These are phyloP conservation scores for Diploptera punctata DNA, from an alignment of 2,888 invertebrate species.

Conservation along the genomic window DNA sequence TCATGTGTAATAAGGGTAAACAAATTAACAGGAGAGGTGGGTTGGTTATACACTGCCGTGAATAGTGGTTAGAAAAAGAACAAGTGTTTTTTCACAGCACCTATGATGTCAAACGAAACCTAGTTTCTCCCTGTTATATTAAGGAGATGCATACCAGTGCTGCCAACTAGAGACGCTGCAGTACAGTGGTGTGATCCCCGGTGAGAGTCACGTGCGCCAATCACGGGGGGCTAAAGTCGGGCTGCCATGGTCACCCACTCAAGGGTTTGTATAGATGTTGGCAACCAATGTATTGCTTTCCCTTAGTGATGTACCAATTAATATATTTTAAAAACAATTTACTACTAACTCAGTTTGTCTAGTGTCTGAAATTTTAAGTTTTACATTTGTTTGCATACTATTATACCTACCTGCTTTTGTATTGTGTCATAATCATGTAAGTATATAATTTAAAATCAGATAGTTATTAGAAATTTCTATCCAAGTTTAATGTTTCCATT, in stretches of 20 bases:
- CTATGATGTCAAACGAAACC: slow-evolving; percentile 35
- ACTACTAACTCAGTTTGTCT: too few species aligned
- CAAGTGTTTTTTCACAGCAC: slow-evolving; percentile 27
- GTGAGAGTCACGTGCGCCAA: slow-evolving; percentile 24
- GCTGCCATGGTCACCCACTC: slow-evolving; percentile 31
- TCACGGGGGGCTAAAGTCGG: slow-evolving; percentile 29
- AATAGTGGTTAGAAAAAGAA: slow-evolving; percentile 10
- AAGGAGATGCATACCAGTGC: slow-evolving; percentile 35
- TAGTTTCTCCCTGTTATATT: slow-evolving; percentile 41
- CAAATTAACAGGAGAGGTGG: too few species aligned
- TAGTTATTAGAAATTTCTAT: too few species aligned
- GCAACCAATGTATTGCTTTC: slow-evolving; percentile 33
- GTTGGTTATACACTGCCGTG: slow-evolving; percentile 8
- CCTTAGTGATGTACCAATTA: slow-evolving; percentile 34
- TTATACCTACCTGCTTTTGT: too few species aligned
- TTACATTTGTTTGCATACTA: too few species aligned
- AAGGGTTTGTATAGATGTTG: slow-evolving; percentile 42
- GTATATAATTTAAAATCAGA: too few species aligned
- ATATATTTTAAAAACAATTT: too few species aligned
- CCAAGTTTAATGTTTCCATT: too few species aligned
- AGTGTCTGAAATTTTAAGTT: too few species aligned
- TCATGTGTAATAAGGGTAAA: too few species aligned
- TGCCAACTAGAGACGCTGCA: slow-evolving; percentile 28
- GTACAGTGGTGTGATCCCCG: slow-evolving; percentile 25
- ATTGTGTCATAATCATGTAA: too few species aligned